phyloP scores from a whole-genome alignment of 2,888 invertebrate species.

The Scelioninae gen. 1 region DNA sequence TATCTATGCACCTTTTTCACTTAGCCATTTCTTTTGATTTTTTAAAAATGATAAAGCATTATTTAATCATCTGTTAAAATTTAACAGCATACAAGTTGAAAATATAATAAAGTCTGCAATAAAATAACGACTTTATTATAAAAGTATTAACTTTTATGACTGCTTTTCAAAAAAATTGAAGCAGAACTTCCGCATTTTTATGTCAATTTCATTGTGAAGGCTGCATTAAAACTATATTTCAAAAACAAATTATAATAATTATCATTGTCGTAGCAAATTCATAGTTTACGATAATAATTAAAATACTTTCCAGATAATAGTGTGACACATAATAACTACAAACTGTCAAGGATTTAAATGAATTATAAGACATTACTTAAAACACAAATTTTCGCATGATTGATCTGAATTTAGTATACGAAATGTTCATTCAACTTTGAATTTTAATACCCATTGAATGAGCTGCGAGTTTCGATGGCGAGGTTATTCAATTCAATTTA shows the following conservation, averaged over 20 bases:
- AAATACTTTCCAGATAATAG: slow-evolving; percentile 34
- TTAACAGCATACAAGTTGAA: background rate
- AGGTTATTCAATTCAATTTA: slow-evolving; percentile 19
- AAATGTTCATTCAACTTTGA: slow-evolving; percentile 41
- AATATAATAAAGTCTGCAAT: background rate
- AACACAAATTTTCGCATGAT: slow-evolving; percentile 48
- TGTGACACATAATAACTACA: slow-evolving; percentile 2
- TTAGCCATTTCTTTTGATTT: slow-evolving; percentile 20
- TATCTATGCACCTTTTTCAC: slow-evolving; percentile 22
- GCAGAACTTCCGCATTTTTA: background rate
- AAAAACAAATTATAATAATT: too few relatives aligned
- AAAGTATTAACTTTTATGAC: slow-evolving; percentile 1
- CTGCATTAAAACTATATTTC: background rate
- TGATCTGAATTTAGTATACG: slow-evolving; percentile 40
- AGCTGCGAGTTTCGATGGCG: slow-evolving; percentile 14
- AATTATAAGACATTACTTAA: slow-evolving; percentile 10
- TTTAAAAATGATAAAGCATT: slow-evolving; percentile 15
- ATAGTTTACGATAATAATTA: slow-evolving; percentile 10
- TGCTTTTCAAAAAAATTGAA: background rate
- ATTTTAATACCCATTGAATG: slow-evolving; percentile 21
- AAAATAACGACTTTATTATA: slow-evolving; percentile 17
- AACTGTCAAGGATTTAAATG: slow-evolving; percentile 25
- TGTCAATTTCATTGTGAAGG: background rate
- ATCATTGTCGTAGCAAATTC: slow-evolving; percentile 11
- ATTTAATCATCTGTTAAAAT: slow-evolving; percentile 2